A percentile compares a stretch with the other conserved stretches of the same genome.
Conservation (phyloP, 2,888 invertebrate species). For the Hydraecia micacea region DNA sequence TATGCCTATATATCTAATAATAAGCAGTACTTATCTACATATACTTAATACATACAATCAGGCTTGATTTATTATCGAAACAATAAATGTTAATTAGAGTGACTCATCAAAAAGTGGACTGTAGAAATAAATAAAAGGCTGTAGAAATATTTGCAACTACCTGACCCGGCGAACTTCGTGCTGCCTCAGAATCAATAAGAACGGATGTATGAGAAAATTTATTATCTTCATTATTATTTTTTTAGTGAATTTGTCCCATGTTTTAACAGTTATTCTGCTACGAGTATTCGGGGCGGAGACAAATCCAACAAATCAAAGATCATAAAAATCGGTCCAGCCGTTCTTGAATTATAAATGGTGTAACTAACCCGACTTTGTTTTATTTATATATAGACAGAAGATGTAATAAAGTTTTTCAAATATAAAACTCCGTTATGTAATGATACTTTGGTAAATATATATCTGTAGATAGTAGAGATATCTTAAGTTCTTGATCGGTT, state of each 20-base stretch:
- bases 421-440: constrained; percentile 53
- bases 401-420: constrained; percentile 40
- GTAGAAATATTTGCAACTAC: constrained; percentile 42
- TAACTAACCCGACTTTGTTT: too few species aligned
- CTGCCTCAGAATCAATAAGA: too few species aligned
- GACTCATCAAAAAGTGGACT: constrained; percentile 32
- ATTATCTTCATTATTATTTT: too few species aligned
- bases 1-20: constrained; percentile 54
- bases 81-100: constrained; percentile 46
- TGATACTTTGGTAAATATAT: constrained; percentile 52
- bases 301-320: too few species aligned
- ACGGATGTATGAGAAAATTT: too few species aligned
- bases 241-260: too few species aligned
- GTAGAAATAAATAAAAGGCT: constrained; percentile 16
- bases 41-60: constrained; percentile 26
- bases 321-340: too few species aligned
- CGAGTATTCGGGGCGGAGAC: too few species aligned
- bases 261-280: too few species aligned
- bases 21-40: constrained; percentile 28
- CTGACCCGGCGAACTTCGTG: too few species aligned
- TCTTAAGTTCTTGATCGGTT: constrained; percentile 55
- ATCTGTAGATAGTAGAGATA: constrained; percentile 51
- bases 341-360: too few species aligned
- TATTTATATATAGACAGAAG: too few species aligned
- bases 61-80: constrained; percentile 21